A percentile compares a stretch with the other conserved stretches of the same genome.
Conservation (phyloP, 2,113 vertebrate genomes). For the Narcine bancroftii region DNA sequence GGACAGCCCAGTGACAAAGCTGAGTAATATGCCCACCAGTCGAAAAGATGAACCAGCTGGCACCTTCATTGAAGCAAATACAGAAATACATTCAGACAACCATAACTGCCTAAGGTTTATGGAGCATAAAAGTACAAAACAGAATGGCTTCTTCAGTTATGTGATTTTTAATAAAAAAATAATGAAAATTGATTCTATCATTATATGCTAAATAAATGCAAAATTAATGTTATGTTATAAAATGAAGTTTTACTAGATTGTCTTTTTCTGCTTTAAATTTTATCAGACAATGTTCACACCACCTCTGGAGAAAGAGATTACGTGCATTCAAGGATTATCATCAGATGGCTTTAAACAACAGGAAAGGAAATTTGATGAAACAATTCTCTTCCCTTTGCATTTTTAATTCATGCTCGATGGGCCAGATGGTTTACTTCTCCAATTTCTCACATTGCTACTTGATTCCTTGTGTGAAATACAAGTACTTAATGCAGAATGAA, state of each 20-base stretch:
- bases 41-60: neutral
- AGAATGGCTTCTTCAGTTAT: neutral
- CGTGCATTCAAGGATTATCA: neutral
- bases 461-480: neutral
- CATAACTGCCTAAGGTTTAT: neutral
- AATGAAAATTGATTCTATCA: neutral
- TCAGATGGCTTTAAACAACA: neutral
- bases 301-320: neutral
- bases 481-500: neutral
- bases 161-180: neutral
- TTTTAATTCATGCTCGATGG: neutral
- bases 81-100: neutral
- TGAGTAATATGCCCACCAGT: neutral
- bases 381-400: neutral
- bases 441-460: neutral
- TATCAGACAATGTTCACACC: neutral
- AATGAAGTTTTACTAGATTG: neutral
- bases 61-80: neutral
- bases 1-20: neutral
- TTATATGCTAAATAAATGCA: neutral
- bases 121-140: neutral
- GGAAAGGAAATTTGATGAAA: neutral
- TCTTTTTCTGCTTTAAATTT: too few species aligned
- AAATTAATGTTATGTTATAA: neutral
- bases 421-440: neutral